Conservation (phyloP, 2,113 vertebrate genomes). For the Cinclus cinclus region DNA sequence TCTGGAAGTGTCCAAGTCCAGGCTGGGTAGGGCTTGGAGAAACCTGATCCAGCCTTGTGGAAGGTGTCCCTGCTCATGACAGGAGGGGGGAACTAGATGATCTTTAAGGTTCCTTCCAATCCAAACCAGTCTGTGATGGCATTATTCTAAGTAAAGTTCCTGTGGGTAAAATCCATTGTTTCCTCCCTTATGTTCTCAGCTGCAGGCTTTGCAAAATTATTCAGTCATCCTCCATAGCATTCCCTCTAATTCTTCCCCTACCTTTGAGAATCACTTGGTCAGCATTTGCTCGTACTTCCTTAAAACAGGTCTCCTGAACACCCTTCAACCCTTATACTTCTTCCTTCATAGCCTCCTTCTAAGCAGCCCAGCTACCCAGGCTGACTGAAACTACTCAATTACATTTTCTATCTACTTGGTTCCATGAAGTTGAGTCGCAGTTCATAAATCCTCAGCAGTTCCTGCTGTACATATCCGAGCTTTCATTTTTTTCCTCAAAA, state of each 20-base stretch:
- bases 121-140: neutral
- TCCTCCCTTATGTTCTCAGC: neutral
- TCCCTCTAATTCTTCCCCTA: neutral
- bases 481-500: neutral
- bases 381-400: neutral
- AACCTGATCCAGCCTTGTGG: too few relatives aligned
- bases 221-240: neutral
- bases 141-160: neutral
- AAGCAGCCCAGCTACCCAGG: neutral
- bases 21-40: neutral
- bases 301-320: neutral
- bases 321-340: neutral
- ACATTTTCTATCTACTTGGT: neutral
- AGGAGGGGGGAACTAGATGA: neutral
- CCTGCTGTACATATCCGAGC: neutral
- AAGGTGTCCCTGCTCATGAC: neutral
- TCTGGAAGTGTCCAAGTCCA: neutral
- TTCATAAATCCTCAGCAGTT: neutral
- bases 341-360: neutral
- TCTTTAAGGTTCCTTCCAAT: neutral
- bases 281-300: neutral
- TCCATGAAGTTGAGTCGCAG: neutral
- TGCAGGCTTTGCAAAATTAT: neutral
- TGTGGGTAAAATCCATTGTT: neutral
- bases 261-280: neutral